Evolutionary conservation across 2,888 invertebrate species (phyloP), one percentile per base, ranked within the genome.

Genomic region (Apamea monoglypha): DNA sequence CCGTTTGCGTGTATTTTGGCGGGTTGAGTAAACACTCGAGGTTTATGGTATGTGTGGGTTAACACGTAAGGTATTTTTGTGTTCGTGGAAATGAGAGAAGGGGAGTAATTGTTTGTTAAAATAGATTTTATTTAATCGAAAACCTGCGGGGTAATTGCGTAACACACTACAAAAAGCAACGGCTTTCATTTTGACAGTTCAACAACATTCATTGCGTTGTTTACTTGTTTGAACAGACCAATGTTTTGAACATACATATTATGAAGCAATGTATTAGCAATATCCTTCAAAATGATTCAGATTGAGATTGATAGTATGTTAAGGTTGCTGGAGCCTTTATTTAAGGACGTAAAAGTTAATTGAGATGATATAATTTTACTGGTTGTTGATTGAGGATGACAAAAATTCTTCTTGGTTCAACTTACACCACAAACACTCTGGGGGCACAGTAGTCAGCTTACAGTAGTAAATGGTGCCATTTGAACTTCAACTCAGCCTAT

Each of bases 1-100:
- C 70, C 44, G 76, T 29, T 71, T 66, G 78, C 61, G 83, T 80
- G 76, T 80, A 69, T 47, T 77, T 87, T 88, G 61, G 66, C 63
- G 63, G n/a, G 59, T 72, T 68, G 74, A 12, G 74, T 83, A 84
- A 84, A 82, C 63, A 80, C 66, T 80, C 36, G 40, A 47, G 70
- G 16, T 40, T 68, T 25, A 40, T 72, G 16, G 12, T 53, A 73
- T 80, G 64, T 72, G 50, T 70, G 36, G 14, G n/a, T 47, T 56
- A 36, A 47, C 16, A 63, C 44, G 25, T 71, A 16, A 2, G 8
- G 21, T 68, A 67, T 29, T 44, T 29, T 10, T 47, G 16, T 53
- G 6, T 64, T 32, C 18, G 25, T 69, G 18, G 14, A 61, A 32
- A 14, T 8, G 2, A 50, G 59, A 47, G 16, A 5, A 32, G 0